Conservation (phyloP, 2,888 invertebrate species). For the Rhimphoctona megacephalus region DNA sequence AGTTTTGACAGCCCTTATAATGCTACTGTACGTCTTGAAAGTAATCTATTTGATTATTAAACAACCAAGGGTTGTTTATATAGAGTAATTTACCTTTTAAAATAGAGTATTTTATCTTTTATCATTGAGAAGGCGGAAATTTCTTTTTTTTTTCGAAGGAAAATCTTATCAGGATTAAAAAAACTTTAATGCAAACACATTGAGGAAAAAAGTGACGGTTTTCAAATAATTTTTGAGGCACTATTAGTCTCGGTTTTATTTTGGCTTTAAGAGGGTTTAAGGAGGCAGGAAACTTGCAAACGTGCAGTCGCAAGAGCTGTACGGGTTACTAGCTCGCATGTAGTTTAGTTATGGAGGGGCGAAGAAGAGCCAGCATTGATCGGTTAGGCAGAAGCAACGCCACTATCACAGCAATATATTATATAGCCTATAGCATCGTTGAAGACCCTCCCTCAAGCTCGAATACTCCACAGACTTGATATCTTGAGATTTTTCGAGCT, state of each 20-base stretch:
- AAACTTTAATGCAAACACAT: neutral
- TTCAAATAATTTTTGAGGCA: neutral
- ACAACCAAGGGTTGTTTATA: neutral
- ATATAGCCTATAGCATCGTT: conserved; percentile 19
- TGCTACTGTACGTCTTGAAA: too few species aligned
- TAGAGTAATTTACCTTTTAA: neutral
- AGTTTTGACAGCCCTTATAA: neutral
- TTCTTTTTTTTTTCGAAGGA: neutral
- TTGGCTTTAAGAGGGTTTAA: conserved; percentile 13
- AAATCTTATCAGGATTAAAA: neutral
- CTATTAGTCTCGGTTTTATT: neutral
- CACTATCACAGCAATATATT: conserved; percentile 44
- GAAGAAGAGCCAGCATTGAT: conserved; percentile 73
- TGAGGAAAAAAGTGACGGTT: neutral
- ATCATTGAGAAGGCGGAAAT: neutral
- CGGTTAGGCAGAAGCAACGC: conserved; percentile 66
- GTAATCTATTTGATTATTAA: too few species aligned
- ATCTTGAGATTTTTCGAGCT: conserved; percentile 62
- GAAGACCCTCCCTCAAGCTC: conserved; percentile 65
- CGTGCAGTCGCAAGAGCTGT: conserved; percentile 30
- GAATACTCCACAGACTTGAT: conserved; percentile 57
- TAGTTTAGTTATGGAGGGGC: conserved; percentile 16
- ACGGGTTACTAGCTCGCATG: conserved; percentile 24
- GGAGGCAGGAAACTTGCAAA: conserved; percentile 35
- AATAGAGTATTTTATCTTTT: neutral